These are phyloP conservation scores for Leptopilina clavipes DNA, from an alignment of 1,140 invertebrate species.

Conservation along the genomic window DNA sequence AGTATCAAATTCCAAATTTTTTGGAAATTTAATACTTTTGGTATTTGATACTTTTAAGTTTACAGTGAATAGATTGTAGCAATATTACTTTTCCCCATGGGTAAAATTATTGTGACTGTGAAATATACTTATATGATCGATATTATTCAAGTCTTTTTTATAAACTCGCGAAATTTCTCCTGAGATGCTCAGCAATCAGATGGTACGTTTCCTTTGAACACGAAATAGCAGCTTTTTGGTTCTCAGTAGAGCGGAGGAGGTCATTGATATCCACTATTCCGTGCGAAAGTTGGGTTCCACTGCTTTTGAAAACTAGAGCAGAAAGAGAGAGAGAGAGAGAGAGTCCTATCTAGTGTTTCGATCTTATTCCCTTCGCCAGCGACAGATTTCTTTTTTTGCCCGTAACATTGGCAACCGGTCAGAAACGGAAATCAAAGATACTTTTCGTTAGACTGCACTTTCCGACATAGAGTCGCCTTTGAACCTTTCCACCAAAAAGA, in stretches of 20 bases:
- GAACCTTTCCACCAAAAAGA: not conserved
- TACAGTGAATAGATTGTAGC: too few species aligned
- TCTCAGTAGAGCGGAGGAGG: constrained; percentile 39
- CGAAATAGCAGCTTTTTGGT: constrained; percentile 26
- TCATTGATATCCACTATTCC: constrained; percentile 58
- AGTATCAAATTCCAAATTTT: too few species aligned
- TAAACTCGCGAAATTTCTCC: too few species aligned
- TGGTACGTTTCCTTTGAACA: constrained; percentile 1
- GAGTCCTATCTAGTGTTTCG: constrained; percentile 3
- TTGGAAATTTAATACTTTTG: too few species aligned
- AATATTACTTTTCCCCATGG: too few species aligned
- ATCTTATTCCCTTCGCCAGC: constrained; percentile 45
- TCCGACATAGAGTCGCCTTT: constrained; percentile 39
- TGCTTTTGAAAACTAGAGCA: constrained; percentile 50
- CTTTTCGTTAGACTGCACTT: constrained; percentile 48
- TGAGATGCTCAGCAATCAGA: too few species aligned
- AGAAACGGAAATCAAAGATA: constrained; percentile 52
- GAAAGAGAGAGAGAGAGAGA: constrained; percentile 22
- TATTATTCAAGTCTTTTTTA: too few species aligned
- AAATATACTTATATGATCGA: too few species aligned
- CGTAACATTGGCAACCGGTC: constrained; percentile 48
- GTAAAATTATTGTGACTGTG: too few species aligned
- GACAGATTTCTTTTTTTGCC: constrained; percentile 52
- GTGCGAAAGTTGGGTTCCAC: constrained; percentile 41
- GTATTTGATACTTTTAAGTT: too few species aligned